Evolutionary conservation across 2,113 vertebrate genomes (phyloP).

Genomic region (Uria lomvia): DNA sequence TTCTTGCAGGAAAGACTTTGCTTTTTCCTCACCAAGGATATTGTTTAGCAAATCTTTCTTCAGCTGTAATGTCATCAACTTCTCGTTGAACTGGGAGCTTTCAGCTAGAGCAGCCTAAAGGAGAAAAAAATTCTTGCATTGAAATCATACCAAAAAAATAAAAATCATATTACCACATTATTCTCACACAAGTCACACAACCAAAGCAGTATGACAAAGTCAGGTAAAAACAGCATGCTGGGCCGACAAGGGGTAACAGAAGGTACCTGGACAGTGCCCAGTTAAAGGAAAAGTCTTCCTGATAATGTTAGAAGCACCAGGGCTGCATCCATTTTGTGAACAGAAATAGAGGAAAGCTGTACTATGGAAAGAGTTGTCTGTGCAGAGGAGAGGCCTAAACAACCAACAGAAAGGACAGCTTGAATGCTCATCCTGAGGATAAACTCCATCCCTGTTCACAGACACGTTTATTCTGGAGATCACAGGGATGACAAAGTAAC

Average conservation of each 20-base stretch:
- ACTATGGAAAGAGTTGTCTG: slow-evolving; percentile 43
- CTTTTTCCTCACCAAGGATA: slow-evolving; percentile 80
- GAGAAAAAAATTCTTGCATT: background rate
- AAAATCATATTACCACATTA: background rate
- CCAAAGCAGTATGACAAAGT: background rate
- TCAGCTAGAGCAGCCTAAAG: slow-evolving; percentile 74
- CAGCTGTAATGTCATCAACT: slow-evolving; percentile 74
- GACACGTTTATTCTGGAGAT: background rate
- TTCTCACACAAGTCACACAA: slow-evolving; percentile 25
- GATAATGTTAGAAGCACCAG: slow-evolving; percentile 13
- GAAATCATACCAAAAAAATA: background rate
- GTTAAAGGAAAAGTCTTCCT: slow-evolving; percentile 47
- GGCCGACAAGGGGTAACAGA: background rate
- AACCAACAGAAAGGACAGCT: slow-evolving; percentile 42
- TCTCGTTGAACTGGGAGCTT: slow-evolving; percentile 82
- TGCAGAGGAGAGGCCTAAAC: slow-evolving; percentile 46
- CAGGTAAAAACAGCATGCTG: slow-evolving; percentile 20
- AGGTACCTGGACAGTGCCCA: slow-evolving; percentile 33
- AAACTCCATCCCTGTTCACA: slow-evolving; percentile 1
- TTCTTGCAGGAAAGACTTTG: slow-evolving; percentile 73
- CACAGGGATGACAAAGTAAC: background rate
- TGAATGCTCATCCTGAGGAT: slow-evolving; percentile 8
- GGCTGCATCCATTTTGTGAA: slow-evolving; percentile 44
- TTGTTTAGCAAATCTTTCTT: slow-evolving; percentile 79
- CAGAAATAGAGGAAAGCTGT: slow-evolving; percentile 46